Evolutionary conservation across 2,888 invertebrate species (phyloP), one percentile per base, ranked within the genome.

Genomic region (Rhamphomyia laevipes): DNA sequence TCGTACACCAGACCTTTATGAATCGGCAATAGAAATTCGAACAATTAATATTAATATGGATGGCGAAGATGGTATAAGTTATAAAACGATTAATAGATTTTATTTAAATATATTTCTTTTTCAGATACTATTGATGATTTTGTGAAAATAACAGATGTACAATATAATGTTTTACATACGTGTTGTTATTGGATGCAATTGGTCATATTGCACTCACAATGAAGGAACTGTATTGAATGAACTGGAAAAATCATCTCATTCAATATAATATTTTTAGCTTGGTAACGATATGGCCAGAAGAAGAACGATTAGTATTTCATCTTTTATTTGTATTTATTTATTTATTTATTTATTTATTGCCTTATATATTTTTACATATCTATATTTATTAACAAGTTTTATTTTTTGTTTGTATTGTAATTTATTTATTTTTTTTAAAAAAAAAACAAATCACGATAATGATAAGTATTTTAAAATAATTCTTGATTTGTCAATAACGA

Each of bases 181-280:
- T 86, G 86, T 59, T 86, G 7, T 69, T 85, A 52, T 70, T 81
- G 0, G 86, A 87, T 64, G 83, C 85, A 2, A 65, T 87, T 16
- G 86, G 82, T 1, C 66, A 75, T 58, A 73, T 82, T 53, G 82
- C 86, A 0, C 51, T 58, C 6, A 66, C 71, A 13, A 66, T 85
- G 21, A 66, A 70, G 46, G 58, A 65, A 1, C 85, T 56, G 83
- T 84, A 59, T 60, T 65, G 45, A 61, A 65, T 11, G 68, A 70
- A 54, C 64, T 68, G 45, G 54, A 62, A 3, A 65, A 63, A 47
- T 49, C 56, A 3, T 70, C 71, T 57, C 77, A 81, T 62, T 74
- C 78, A 55, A n/a, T n/a, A n/a, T n/a, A n/a, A n/a, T n/a, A n/a
- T n/a, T n/a, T n/a, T n/a, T n/a, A n/a, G n/a, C n/a, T n/a, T n/a